Evolutionary conservation across 2,888 invertebrate genomes (phyloP).

Genomic region (Poecilus cupreus): DNA sequence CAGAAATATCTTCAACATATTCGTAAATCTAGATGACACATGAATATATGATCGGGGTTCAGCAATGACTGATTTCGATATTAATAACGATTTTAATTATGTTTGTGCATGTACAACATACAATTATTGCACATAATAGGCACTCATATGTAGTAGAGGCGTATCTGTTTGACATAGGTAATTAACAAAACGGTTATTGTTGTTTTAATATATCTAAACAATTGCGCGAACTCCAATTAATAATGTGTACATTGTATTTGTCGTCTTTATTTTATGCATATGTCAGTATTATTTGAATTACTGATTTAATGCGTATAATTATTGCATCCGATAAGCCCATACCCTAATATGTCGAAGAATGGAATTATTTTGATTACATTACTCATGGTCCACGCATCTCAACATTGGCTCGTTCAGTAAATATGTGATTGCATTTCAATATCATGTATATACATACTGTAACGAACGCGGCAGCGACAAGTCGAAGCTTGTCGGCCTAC

Average conservation of each 20-base stretch:
- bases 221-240: not conserved
- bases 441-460: too few relatives aligned
- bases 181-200: constrained; percentile 32
- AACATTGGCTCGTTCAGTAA: too few relatives aligned
- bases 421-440: too few relatives aligned
- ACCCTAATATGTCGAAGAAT: too few relatives aligned
- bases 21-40: constrained; percentile 8
- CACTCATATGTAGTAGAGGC: not conserved
- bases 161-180: constrained; percentile 10
- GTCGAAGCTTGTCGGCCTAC: too few relatives aligned
- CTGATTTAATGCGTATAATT: not conserved
- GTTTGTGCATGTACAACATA: not conserved
- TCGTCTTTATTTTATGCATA: not conserved
- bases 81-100: not conserved
- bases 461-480: too few relatives aligned
- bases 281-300: not conserved
- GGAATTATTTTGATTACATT: too few relatives aligned
- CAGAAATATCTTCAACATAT: not conserved
- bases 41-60: not conserved
- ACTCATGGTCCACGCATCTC: too few relatives aligned
- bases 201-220: constrained; percentile 24
- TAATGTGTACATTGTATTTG: constrained; percentile 11
- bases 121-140: not conserved
- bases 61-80: not conserved
- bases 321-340: not conserved